Conservation (phyloP, 2,797 vertebrate species). For the Leptatherina wallacei region DNA sequence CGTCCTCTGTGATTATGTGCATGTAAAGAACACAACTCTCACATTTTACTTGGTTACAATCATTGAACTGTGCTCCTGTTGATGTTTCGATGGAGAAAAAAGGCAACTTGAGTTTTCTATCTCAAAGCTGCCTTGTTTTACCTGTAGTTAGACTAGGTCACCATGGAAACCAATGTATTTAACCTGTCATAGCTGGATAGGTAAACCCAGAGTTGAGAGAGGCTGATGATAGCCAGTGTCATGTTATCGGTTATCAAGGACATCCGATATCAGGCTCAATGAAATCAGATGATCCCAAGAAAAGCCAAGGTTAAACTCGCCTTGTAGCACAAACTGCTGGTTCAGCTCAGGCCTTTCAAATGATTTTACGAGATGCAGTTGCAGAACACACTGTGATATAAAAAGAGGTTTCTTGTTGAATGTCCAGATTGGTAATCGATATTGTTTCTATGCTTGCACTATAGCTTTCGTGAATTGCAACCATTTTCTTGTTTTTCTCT, state of each 20-base stretch:
- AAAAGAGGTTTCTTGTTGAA: not conserved
- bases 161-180: not conserved
- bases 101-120: not conserved
- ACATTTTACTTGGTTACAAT: constrained; percentile 11
- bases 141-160: not conserved
- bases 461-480: not conserved
- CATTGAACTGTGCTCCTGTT: constrained; percentile 1
- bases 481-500: not conserved
- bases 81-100: not conserved
- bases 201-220: not conserved
- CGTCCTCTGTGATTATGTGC: constrained; percentile 9
- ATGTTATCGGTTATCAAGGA: constrained; percentile 12
- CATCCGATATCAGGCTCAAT: not conserved
- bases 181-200: not conserved
- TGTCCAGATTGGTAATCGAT: not conserved
- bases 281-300: not conserved
- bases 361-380: not conserved
- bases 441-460: not conserved
- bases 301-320: not conserved
- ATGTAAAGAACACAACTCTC: constrained; percentile 12
- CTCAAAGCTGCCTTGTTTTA: not conserved
- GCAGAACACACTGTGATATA: not conserved
- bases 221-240: not conserved
- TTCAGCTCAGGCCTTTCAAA: constrained; percentile 3
- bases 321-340: not conserved